A percentile compares a stretch with the other conserved stretches of the same genome.
Evolutionary conservation across 2,888 invertebrate genomes (phyloP).

Genomic region (Sesia apiformis): DNA sequence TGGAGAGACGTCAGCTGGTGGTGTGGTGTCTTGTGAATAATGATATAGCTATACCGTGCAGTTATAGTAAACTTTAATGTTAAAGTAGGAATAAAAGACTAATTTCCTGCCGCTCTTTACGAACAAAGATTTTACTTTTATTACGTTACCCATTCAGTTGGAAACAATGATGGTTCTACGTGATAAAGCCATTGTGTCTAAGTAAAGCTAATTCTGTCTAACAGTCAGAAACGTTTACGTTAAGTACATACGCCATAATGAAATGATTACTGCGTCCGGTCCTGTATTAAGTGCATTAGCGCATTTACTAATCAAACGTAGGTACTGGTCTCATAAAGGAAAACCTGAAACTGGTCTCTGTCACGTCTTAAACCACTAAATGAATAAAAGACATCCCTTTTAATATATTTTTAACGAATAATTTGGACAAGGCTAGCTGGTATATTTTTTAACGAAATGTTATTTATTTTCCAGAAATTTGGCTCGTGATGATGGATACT

Average conservation of each 20-base stretch:
- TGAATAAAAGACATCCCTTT: too few species aligned
- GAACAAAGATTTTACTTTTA: too few species aligned
- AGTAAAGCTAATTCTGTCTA: constrained; percentile 49
- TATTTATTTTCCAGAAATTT: constrained; percentile 38
- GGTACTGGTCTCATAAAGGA: constrained; percentile 1
- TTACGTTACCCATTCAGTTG: background rate
- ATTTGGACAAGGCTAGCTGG: too few species aligned
- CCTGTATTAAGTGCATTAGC: constrained; percentile 26
- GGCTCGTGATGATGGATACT: constrained; percentile 30
- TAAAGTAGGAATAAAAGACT: too few species aligned
- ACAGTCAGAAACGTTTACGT: constrained; percentile 44
- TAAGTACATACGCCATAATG: constrained; percentile 58
- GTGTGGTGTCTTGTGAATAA: too few species aligned
- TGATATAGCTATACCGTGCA: too few species aligned
- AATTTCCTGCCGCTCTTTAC: too few species aligned
- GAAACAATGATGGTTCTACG: constrained; percentile 13
- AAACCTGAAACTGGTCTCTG: too few species aligned
- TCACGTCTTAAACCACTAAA: too few species aligned
- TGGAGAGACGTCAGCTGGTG: too few species aligned
- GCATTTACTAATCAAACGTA: constrained; percentile 49
- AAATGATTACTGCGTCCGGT: constrained; percentile 63
- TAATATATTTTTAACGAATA: too few species aligned
- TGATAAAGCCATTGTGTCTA: constrained; percentile 41
- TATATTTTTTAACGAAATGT: constrained; percentile 4
- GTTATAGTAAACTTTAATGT: too few species aligned